Evolutionary conservation across 2,113 vertebrate genomes (phyloP), one percentile per base, ranked within the genome.

Genomic region (Xerus inauris): DNA sequence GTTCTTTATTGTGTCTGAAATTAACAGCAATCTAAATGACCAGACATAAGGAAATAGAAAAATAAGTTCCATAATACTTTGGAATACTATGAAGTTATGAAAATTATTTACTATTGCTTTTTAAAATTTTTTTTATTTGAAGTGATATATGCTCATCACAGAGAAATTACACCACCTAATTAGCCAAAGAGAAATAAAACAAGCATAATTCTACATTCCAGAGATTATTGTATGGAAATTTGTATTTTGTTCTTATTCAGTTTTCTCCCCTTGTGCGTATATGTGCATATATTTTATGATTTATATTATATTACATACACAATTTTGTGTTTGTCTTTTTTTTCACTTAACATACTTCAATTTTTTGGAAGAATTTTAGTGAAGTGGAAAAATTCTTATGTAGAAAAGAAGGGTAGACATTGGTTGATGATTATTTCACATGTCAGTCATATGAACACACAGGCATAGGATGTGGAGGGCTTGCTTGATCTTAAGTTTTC

Each of bases 281-380:
- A n/a, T 47, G 30, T 76, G 4, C 22, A 54, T 59, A 42, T 3
- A 16, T 40, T 82, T 59, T 94, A 26, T 62, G 9, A 24, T 85
- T 88, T 80, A 14, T 30, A 42, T 69, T 90, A 26, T 87, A 38
- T 14, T 42, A 45, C 51, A 49, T 62, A 42, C 54, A 42, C 20
- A 57, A 51, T 87, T 94, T 97, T 85, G 6, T 71, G 28, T 79
- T 88, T 47, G 67, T 28, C 11, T 71, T 75, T 94, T 83, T 73
- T 76, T 7, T 16, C 6, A 84, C 22, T 91, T 83, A 82, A 57
- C 32, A 45, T 82, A 71, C 9, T 67, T 72, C 40, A 65, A 42
- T 82, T 22, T 62, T 89, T 1, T 92, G 54, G 57, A 95, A 71
- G 20, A 79, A 16, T 79, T 95, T 92, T 49, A 95, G 71, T 51